Conservation (phyloP, 2,797 vertebrate genomes). For the Gallinago stenura region DNA sequence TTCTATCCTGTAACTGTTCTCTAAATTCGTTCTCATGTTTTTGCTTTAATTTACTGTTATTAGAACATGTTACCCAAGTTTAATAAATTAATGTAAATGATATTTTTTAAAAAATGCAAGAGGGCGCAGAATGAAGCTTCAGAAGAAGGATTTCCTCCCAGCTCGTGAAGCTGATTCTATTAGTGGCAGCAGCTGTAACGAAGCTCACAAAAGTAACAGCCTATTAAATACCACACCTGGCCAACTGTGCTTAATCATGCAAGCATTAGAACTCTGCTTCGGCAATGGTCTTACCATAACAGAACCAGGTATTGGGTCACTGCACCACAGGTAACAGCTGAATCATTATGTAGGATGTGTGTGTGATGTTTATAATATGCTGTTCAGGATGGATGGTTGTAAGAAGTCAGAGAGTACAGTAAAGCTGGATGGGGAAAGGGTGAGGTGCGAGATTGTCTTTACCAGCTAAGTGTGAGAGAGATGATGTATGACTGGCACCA, state of each 20-base stretch:
- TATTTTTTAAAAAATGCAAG: neutral
- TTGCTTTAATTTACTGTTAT: neutral
- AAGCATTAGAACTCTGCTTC: neutral
- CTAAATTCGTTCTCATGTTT: neutral
- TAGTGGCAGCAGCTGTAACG: neutral
- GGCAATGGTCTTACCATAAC: neutral
- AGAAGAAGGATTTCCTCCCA: neutral
- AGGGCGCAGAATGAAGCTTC: neutral
- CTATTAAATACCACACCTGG: neutral
- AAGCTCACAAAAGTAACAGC: neutral
- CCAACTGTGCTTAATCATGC: neutral
- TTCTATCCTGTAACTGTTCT: neutral
- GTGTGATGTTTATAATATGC: neutral
- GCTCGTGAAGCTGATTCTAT: neutral
- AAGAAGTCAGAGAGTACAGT: neutral
- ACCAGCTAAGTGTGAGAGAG: neutral
- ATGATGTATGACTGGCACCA: neutral
- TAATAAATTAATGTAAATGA: neutral
- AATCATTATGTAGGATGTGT: neutral
- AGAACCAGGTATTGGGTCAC: neutral
- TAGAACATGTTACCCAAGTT: neutral
- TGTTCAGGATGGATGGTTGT: neutral
- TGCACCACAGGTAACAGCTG: neutral
- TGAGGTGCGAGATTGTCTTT: neutral
- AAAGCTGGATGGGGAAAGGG: neutral